These are phyloP conservation scores for Labeo catla DNA, from an alignment of 2,113 vertebrate genomes.

Conservation along the genomic window DNA sequence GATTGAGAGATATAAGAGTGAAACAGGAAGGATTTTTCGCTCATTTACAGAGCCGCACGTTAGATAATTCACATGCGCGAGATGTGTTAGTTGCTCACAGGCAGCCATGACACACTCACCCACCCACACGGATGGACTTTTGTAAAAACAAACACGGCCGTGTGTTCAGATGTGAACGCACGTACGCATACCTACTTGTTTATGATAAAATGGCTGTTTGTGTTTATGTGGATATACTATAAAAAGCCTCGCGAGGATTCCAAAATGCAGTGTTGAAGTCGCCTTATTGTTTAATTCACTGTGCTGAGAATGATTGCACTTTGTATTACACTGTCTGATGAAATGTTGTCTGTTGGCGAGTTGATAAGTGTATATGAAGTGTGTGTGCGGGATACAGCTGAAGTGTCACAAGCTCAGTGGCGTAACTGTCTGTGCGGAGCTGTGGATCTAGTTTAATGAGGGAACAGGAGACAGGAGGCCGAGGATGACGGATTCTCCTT, in stretches of 20 bases:
- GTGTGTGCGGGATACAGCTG: constrained; percentile 34
- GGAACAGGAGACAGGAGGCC: constrained; percentile 45
- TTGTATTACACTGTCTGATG: constrained; percentile 6
- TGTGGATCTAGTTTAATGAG: constrained; percentile 58
- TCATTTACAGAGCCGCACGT: constrained; percentile 63
- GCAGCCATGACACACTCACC: background rate
- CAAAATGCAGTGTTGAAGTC: background rate
- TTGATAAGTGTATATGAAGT: constrained; percentile 37
- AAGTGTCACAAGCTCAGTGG: constrained; percentile 42
- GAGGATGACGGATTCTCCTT: constrained; percentile 49
- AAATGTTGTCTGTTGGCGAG: constrained; percentile 1
- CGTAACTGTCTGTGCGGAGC: constrained; percentile 36
- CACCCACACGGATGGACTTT: constrained; percentile 25
- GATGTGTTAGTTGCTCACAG: background rate
- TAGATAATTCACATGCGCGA: constrained; percentile 43
- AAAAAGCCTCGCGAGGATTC: background rate
- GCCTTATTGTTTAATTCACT: background rate
- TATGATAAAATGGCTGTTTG: background rate
- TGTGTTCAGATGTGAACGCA: constrained; percentile 44
- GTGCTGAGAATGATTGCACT: background rate
- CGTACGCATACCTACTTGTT: constrained; percentile 1
- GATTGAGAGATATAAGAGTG: constrained; percentile 47
- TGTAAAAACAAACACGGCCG: constrained; percentile 7
- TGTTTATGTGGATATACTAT: constrained; percentile 12
- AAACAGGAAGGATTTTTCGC: constrained; percentile 67